phyloP scores from a whole-genome alignment of 2,113 vertebrate species.

The Dasyurus viverrinus region DNA sequence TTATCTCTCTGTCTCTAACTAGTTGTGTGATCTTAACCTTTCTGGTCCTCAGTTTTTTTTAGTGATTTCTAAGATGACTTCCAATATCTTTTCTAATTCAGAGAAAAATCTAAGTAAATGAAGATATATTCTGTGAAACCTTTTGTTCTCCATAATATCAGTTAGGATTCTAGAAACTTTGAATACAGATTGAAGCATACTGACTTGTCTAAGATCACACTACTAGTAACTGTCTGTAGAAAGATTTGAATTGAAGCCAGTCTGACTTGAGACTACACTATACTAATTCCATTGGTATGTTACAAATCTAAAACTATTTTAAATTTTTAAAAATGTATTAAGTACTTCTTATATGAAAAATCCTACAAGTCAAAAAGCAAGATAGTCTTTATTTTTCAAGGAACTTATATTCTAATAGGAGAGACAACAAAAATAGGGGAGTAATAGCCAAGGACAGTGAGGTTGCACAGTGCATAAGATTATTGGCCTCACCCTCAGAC shows the following conservation, averaged over 20 bases:
- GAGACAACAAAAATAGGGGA: background rate
- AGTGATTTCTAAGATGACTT: background rate
- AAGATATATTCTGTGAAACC: background rate
- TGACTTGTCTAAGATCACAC: background rate
- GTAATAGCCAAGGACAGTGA: background rate
- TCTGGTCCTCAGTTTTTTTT: background rate
- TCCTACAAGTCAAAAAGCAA: background rate
- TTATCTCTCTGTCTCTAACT: background rate
- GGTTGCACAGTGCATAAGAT: background rate
- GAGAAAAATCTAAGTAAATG: background rate
- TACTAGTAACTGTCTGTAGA: background rate
- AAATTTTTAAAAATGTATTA: background rate
- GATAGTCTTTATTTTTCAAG: background rate
- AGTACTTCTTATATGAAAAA: background rate
- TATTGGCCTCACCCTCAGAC: background rate
- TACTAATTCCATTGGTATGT: background rate
- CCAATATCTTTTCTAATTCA: background rate
- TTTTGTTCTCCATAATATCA: background rate
- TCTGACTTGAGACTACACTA: background rate
- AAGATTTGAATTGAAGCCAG: background rate
- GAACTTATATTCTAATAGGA: background rate
- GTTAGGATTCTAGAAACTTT: background rate
- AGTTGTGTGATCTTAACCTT: background rate
- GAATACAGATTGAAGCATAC: background rate
- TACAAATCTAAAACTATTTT: background rate